Percentiles rank a stretch among this genome's conserved stretches.
These are phyloP conservation scores for Microtus pennsylvanicus DNA, from an alignment of 2,113 vertebrate species.

Conservation along the genomic window DNA sequence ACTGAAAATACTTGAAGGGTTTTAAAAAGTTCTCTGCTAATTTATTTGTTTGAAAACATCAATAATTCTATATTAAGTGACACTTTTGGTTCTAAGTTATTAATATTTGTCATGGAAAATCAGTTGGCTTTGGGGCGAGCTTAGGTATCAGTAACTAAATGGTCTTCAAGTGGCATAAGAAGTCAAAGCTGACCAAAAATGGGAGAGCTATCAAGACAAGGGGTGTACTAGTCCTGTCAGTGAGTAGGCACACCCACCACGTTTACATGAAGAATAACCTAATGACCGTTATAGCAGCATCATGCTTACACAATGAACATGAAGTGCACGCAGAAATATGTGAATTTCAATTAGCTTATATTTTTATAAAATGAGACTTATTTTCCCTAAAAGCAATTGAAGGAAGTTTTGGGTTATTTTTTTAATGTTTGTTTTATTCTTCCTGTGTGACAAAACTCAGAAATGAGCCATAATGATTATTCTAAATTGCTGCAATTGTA, in stretches of 20 bases:
- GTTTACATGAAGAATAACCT: not conserved
- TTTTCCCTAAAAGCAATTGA: not conserved
- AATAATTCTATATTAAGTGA: conserved; percentile 37
- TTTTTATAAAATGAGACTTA: not conserved
- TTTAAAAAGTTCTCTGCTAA: conserved; percentile 24
- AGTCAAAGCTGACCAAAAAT: not conserved
- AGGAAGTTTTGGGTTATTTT: not conserved
- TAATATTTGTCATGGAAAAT: conserved; percentile 34
- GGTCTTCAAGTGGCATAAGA: not conserved
- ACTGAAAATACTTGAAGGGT: conserved; percentile 12
- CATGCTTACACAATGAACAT: not conserved
- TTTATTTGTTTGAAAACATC: conserved; percentile 25
- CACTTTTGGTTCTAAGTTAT: conserved; percentile 32
- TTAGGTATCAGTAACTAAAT: not conserved
- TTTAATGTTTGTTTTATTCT: not conserved
- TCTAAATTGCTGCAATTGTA: not conserved
- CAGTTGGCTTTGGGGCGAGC: not conserved
- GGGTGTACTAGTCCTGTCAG: not conserved
- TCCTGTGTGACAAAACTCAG: not conserved
- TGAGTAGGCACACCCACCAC: not conserved
- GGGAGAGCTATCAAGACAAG: not conserved
- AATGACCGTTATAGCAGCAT: not conserved
- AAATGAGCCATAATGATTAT: not conserved
- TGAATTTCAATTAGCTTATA: not conserved
- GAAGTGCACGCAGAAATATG: not conserved